A percentile compares a stretch with the other conserved stretches of the same genome.
phyloP scores from a whole-genome alignment of 2,797 vertebrate genomes.

The Phalloptychus januarius region DNA sequence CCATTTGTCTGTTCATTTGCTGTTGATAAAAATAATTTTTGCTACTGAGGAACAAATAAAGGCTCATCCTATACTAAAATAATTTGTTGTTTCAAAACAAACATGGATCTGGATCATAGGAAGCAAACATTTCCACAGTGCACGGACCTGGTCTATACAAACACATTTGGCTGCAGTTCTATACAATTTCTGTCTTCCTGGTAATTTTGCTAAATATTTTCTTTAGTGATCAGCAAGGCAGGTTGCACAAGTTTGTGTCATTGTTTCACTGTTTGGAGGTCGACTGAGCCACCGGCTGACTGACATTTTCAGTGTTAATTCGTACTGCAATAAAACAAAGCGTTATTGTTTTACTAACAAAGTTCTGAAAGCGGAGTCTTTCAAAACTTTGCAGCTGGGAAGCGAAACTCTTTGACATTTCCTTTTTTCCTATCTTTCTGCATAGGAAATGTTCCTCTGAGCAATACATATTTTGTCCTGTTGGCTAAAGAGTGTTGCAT shows the following conservation, averaged over 20 bases:
- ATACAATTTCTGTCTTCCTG: not conserved
- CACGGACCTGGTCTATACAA: not conserved
- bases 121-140: not conserved
- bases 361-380: not conserved
- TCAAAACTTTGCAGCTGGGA: too few species aligned
- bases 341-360: too few species aligned
- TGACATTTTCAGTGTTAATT: not conserved
- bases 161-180: not conserved
- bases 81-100: not conserved
- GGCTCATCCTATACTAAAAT: not conserved
- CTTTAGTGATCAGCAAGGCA: not conserved
- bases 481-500: not conserved
- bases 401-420: not conserved
- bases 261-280: not conserved
- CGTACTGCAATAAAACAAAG: not conserved
- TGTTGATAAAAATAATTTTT: not conserved
- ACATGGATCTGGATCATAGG: not conserved
- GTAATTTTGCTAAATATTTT: not conserved
- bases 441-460: not conserved
- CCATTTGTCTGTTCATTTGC: not conserved
- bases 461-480: not conserved
- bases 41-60: not conserved
- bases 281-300: not conserved
- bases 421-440: not conserved
- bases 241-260: not conserved